Evolutionary conservation across 2,888 invertebrate genomes (phyloP), one percentile per base, ranked within the genome.

Genomic region (Danaus chrysippus): DNA sequence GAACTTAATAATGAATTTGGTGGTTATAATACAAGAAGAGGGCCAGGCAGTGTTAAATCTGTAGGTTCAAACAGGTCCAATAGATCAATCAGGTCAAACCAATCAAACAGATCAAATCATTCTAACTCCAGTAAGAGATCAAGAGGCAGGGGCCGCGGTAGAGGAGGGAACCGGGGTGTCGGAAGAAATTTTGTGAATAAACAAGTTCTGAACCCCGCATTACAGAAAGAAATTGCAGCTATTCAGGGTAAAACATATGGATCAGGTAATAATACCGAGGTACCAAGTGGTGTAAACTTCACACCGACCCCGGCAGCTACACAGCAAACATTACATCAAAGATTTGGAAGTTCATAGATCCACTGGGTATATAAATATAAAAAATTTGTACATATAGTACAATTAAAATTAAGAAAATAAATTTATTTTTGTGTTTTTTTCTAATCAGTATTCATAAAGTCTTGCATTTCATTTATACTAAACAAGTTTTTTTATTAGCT

Each of bases 181-280:
- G 83, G 86, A 1, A 75, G 82, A 13, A 88, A 87, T 1, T 89
- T 89, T 78, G 73, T 79, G 9, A 86, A 82, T 69, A 89, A 89
- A 69, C 87, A 84, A 72, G 74, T 84, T 10, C 73, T 91, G 11
- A 86, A 91, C 76, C 77, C 84, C 0, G 84, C 83, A 68, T 73
- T 91, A 10, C 91, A 91, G 66, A 78, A 86, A 68, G 87, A 91
- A 76, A 91, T 91, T 66, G 91, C 91, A 60, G 83, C 78, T 59
- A 80, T 91, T 57, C 91, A 91, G 70, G 87, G 87, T 43, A 88
- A 87, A 73, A 72, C 73, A 15, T 80, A 74, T 70, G 80, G 79
- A 9, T 63, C 60, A 6, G 72, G 46, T 55, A 70, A 60, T 53
- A 63, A 66, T 42, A 43, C 64, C 54, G 69, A 72, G 61, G 61